These are phyloP conservation scores for Cabera pusaria DNA, from an alignment of 2,888 invertebrate species.

Conservation along the genomic window DNA sequence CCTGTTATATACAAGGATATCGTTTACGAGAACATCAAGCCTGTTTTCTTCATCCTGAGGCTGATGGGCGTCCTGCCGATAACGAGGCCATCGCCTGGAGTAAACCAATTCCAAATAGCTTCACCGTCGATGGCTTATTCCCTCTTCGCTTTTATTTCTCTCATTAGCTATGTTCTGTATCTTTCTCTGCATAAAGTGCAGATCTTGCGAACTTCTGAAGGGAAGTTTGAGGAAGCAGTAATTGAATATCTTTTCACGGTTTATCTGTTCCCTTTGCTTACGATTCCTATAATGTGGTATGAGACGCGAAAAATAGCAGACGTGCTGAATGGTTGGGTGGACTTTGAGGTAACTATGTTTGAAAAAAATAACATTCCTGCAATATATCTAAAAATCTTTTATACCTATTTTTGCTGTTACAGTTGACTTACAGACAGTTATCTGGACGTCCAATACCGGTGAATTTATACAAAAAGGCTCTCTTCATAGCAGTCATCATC, in stretches of 20 bases:
- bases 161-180: constrained; percentile 83
- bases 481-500: constrained; percentile 81
- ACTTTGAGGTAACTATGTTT: constrained; percentile 88
- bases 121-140: constrained; percentile 85
- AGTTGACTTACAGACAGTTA: constrained; percentile 84
- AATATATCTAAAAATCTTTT: no score
- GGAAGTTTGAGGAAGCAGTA: constrained; percentile 89
- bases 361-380: no score
- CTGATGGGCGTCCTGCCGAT: constrained; percentile 86
- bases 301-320: constrained; percentile 85
- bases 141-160: constrained; percentile 66
- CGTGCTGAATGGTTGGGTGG: constrained; percentile 85
- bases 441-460: constrained; percentile 82
- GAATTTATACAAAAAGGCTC: constrained; percentile 82
- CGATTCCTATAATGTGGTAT: constrained; percentile 86
- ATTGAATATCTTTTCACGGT: constrained; percentile 90
- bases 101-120: constrained; percentile 71
- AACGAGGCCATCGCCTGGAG: constrained; percentile 71
- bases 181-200: constrained; percentile 85
- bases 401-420: no score
- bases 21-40: constrained; percentile 73
- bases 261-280: constrained; percentile 86
- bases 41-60: constrained; percentile 69
- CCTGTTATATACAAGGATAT: constrained; percentile 63
- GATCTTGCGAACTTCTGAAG: constrained; percentile 84